Evolutionary conservation across 2,888 invertebrate genomes (phyloP), one percentile per base, ranked within the genome.

Genomic region (Cancer borealis): DNA sequence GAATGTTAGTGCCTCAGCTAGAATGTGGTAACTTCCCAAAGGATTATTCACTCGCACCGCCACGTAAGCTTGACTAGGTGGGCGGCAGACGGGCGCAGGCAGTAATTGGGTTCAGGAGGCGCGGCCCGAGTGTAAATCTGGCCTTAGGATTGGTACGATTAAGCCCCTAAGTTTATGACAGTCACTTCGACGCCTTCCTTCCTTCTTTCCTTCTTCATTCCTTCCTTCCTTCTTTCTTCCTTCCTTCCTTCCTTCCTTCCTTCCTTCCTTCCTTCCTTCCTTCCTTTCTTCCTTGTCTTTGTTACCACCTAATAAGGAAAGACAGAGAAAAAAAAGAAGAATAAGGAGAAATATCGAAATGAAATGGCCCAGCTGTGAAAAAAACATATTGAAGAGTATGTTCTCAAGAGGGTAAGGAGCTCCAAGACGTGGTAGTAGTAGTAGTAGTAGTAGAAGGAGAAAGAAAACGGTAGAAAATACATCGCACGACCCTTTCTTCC

Each of bases 61-160:
- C n/a, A 21, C 66, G 66, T 66, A 66, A 66, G 66, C 66, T 5
- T 66, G 66, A 66, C n/a, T 66, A 66, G 66, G 66, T n/a, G 66
- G 66, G 66, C n/a, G 66, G 66, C n/a, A 66, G 66, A 66, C 66
- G 66, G n/a, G 6, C 66, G n/a, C 66, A 66, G 66, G 66, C 66
- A 66, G 66, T 66, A 66, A 66, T 66, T 66, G 66, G 66, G 66
- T 66, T 66, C 66, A 66, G 66, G n/a, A n/a, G 66, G 21, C n/a
- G 3, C 66, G 39, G 39, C 66, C 66, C 66, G n/a, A n/a, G n/a
- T 21, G n/a, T 66, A 66, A 66, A 66, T 66, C n/a, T 66, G n/a
- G 14, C 54, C n/a, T 17, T n/a, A 21, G 66, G 66, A 66, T n/a
- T n/a, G 66, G 66, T 66, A 21, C 66, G n/a, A 66, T 66, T 66